phyloP scores from a whole-genome alignment of 2,888 invertebrate species.

The Anoncus sp. region DNA sequence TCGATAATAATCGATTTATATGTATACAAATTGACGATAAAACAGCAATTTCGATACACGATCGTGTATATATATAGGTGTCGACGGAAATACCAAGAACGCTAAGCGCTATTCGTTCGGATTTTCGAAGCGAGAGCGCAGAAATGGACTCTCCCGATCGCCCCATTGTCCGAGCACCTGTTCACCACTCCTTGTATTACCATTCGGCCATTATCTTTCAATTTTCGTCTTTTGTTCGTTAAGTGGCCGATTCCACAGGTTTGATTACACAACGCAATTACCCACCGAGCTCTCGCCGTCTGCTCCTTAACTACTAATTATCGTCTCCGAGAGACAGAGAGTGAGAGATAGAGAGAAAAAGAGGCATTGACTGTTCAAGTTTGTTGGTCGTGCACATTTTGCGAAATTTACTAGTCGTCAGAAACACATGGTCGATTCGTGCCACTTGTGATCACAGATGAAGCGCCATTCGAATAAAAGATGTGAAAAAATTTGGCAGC shows the following conservation, averaged over 20 bases:
- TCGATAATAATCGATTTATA: conserved; percentile 31
- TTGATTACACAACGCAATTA: conserved; percentile 73
- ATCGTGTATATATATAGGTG: conserved; percentile 1
- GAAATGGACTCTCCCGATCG: conserved; percentile 42
- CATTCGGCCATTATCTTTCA: conserved; percentile 72
- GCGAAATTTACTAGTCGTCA: conserved; percentile 24
- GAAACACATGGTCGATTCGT: neutral
- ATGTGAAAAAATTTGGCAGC: neutral
- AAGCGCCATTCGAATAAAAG: neutral
- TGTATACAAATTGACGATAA: neutral
- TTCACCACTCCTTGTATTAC: conserved; percentile 57
- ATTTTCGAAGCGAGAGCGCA: conserved; percentile 10
- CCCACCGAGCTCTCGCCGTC: conserved; percentile 48
- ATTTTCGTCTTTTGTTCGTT: conserved; percentile 73
- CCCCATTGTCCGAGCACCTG: conserved; percentile 65
- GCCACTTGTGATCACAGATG: conserved; percentile 5
- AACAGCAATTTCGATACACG: neutral
- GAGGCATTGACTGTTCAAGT: neutral
- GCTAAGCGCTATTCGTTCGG: neutral
- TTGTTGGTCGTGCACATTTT: neutral
- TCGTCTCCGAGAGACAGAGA: conserved; percentile 21
- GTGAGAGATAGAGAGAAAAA: neutral
- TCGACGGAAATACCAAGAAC: neutral
- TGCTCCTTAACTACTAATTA: conserved; percentile 70
- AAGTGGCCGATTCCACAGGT: conserved; percentile 67